Conservation (phyloP, 1,140 invertebrate species). For the Chionoecetes opilio region DNA sequence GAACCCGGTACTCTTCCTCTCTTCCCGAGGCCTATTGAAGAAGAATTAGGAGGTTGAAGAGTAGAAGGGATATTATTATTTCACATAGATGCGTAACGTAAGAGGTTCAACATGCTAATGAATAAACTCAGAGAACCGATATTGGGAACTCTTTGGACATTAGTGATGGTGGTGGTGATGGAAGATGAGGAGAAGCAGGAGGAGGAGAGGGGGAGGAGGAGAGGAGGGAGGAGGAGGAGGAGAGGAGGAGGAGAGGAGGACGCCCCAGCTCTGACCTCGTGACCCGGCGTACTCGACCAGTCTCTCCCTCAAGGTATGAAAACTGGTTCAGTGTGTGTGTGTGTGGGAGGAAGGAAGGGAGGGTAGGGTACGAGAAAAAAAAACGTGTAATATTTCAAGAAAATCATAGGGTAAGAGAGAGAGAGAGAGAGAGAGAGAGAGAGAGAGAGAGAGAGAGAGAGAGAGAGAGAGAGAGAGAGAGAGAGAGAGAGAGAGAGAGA, state of each 20-base stretch:
- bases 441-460: background rate
- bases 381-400: background rate
- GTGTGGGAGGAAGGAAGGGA: constrained; percentile 23
- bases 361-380: constrained; percentile 38
- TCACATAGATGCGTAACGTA: too few relatives aligned
- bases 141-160: background rate
- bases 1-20: too few relatives aligned
- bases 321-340: constrained; percentile 54
- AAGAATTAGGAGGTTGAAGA: too few relatives aligned
- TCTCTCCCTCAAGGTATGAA: background rate
- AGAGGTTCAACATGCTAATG: background rate
- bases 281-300: constrained; percentile 44
- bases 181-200: background rate
- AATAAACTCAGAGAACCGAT: background rate
- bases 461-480: background rate
- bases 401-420: background rate
- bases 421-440: background rate
- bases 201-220: background rate
- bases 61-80: too few relatives aligned
- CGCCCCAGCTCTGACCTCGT: constrained; percentile 36
- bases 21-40: too few relatives aligned
- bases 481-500: background rate
- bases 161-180: background rate
- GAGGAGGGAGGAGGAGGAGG: background rate
- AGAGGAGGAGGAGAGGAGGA: background rate